A percentile compares a stretch with the other conserved stretches of the same genome.
These are phyloP conservation scores for Odontothrips loti DNA, from an alignment of 2,888 invertebrate species.

Conservation along the genomic window DNA sequence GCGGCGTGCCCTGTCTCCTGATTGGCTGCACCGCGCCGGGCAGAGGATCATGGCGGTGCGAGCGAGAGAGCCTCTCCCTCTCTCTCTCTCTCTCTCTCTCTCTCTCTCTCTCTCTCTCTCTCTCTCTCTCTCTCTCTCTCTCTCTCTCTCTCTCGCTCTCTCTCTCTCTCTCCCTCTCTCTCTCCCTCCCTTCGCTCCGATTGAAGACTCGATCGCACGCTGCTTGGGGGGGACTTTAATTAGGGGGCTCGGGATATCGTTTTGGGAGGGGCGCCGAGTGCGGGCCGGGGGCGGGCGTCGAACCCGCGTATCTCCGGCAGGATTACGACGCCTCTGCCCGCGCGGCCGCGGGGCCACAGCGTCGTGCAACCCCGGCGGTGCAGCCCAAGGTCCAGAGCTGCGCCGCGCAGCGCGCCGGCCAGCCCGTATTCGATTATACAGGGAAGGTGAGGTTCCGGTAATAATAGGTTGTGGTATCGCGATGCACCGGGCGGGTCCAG, in stretches of 20 bases:
- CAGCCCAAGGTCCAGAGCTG: neutral
- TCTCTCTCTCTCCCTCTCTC: too few relatives aligned
- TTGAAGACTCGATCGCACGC: neutral
- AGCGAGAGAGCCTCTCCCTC: too few relatives aligned
- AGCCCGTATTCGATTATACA: neutral
- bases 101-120: too few relatives aligned
- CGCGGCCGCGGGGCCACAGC: neutral
- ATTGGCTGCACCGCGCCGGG: too few relatives aligned
- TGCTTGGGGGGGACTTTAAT: neutral
- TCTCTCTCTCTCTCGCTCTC: too few relatives aligned
- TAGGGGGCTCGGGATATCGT: neutral
- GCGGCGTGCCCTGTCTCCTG: too few relatives aligned
- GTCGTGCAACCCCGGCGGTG: too few relatives aligned
- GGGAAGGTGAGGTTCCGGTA: conserved; percentile 11
- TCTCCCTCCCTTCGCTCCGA: neutral
- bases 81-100: too few relatives aligned
- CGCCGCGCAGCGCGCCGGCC: neutral
- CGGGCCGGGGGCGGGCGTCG: neutral
- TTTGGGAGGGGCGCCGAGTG: neutral
- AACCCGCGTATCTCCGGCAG: too few relatives aligned
- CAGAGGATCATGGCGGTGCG: too few relatives aligned
- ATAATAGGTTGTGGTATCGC: conserved; percentile 20
- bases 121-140: too few relatives aligned
- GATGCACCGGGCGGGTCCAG: neutral
- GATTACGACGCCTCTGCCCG: neutral